Evolutionary conservation across 2,888 invertebrate species (phyloP), one percentile per base, ranked within the genome.

Genomic region (Eupelmus urozonus): DNA sequence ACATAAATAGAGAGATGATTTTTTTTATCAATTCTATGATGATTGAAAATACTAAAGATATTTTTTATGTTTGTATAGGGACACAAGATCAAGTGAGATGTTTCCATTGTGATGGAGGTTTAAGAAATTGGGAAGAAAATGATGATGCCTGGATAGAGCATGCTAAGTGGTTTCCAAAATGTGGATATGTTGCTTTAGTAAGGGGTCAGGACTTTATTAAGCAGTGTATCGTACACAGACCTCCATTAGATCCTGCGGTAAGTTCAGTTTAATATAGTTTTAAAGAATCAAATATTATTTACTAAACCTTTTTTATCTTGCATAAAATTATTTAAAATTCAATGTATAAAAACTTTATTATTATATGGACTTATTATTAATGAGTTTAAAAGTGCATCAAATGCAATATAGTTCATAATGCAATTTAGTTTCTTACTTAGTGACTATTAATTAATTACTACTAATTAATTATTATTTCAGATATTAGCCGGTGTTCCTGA

Each of bases 111-210:
- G 97, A 97, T 89, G 97, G 97, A 57, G 97, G 97, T 0, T 91
- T 98, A 63, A 93, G 95, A 82, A 95, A 95, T 87, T 98, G 98
- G 98, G 95, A 97, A 88, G 93, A 94, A 51, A 93, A 94, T 20
- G 98, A 98, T 89, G 95, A 95, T 87, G 97, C 97, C 0, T 98
- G 98, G 97, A 92, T 93, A 71, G 98, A 98, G 87, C 98, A 98
- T 90, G 97, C 97, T 13, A 93, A 94, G 84, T 98, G 97, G 97
- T 98, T 97, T 91, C 95, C 97, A 0, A 93, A 93, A 86, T 98
- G 98, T 90, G 94, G 94, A 9, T 98, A 94, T 88, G 93, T 98
- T 20, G 90, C 93, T 76, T 92, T 97, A 73, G 93, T 95, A 63
- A 96, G 96, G 87, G 97, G 97, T 13, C 93, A 93, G 79, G 93